A percentile compares a stretch with the other conserved stretches of the same genome.
These are phyloP conservation scores for Etia nguti DNA, from an alignment of 2,113 vertebrate genomes.

Conservation along the genomic window DNA sequence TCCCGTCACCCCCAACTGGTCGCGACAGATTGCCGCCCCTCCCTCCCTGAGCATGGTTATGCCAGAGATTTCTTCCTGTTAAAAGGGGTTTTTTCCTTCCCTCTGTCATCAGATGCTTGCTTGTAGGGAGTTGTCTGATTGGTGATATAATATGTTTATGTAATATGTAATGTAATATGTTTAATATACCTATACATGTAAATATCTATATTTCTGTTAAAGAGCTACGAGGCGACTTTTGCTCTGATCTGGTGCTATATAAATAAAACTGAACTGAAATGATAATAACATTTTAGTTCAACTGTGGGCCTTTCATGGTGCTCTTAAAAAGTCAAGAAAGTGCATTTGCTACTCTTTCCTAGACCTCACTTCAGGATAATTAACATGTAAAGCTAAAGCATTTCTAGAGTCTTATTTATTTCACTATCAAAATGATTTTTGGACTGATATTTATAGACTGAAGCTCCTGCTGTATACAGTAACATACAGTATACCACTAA, in stretches of 20 bases:
- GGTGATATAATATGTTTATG: too few species aligned
- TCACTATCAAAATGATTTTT: not conserved
- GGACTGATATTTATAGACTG: not conserved
- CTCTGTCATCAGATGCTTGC: not conserved
- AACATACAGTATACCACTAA: not conserved
- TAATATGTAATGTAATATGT: not conserved
- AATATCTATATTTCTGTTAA: not conserved
- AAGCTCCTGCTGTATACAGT: not conserved
- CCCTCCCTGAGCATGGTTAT: not conserved
- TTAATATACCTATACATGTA: not conserved
- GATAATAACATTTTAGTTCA: not conserved
- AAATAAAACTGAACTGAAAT: not conserved
- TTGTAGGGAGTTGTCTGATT: not conserved
- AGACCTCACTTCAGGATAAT: not conserved
- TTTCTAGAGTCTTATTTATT: not conserved
- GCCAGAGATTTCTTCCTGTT: not conserved
- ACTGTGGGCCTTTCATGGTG: not conserved
- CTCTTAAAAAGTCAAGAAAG: not conserved
- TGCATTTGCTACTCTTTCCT: not conserved
- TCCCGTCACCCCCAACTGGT: not conserved
- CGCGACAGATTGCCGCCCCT: accelerated
- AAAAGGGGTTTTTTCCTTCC: not conserved
- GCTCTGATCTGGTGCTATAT: not conserved
- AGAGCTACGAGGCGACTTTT: not conserved
- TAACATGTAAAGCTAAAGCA: not conserved